Evolutionary conservation across 2,797 vertebrate species (phyloP), one percentile per base, ranked within the genome.

Genomic region (Sardinella longiceps): DNA sequence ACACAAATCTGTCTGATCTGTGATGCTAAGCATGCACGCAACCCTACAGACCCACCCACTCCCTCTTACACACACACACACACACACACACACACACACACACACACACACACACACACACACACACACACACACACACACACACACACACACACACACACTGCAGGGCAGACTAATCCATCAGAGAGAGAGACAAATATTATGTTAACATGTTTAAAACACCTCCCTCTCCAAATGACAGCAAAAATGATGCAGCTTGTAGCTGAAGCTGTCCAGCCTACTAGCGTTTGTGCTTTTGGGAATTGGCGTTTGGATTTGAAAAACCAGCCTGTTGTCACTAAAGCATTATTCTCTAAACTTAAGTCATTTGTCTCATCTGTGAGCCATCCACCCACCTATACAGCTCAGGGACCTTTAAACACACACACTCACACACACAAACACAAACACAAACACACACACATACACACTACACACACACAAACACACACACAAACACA

Each of bases 391-490:
- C 2, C 20, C 20, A 50, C 12, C 48, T 14, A 50, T 50, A 3
- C 15, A 56, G 53, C 53, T n/a, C 5, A 23, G 53, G 53, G 53
- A 5, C 53, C 53, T 56, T 56, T n/a, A 56, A 20, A 56, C 20
- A 53, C 51, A 53, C 15, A 53, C 18, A 53, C 51, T 3, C 50
- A 50, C 18, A 77, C 63, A 53, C 63, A 80, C 63, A 53, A 63
- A 83, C 82, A 30, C 60, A 66, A 25, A 33, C 51, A 51, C 46
- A 53, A 30, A 51, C 63, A 77, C 63, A 53, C 66, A 5, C 82
- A 83, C 82, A 66, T 28, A 66, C 60, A 66, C 70, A 50, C 46
- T 46, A 51, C 66, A 80, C 46, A 53, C 66, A 5, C 82, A 83
- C 82, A 66, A 25, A 66, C 60, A 66, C 46, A 53, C 14, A 53